Evolutionary conservation across 2,113 vertebrate species (phyloP), one percentile per base, ranked within the genome.

Genomic region (Polypterus senegalus): DNA sequence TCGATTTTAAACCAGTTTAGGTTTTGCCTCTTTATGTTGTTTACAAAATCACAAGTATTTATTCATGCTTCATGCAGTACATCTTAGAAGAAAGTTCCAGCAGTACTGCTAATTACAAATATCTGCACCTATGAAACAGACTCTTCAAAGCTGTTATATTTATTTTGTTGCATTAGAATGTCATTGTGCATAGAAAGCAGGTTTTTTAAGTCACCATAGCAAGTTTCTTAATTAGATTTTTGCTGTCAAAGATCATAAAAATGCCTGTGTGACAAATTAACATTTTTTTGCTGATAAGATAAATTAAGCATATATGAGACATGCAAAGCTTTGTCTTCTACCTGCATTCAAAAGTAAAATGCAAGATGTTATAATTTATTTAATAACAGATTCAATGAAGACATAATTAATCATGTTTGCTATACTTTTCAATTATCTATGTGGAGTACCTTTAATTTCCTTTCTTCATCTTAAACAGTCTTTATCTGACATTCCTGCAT

Each of bases 251-350:
- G 43, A 58, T 58, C 27, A 58, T 45, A 45, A 58, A 44, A 62
- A 9, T 47, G 43, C 44, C 43, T 52, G 10, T 49, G 27, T 45
- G 11, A 61, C 8, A 49, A 53, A 53, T 61, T 49, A 27, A 27
- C 27, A 54, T 54, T 44, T 46, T 43, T 54, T 10, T 46, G 51
- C 44, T 62, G 51, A 62, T 61, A 61, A 61, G 60, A 61, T 54
- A 53, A 61, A 61, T 61, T 61, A 9, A 52, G 9, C 47, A 9
- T 54, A 61, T 54, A 61, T 54, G 51, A 54, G 44, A 52, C 43
- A 47, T 54, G 27, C 45, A 46, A 62, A 46, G 44, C 44, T 43
- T 62, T 62, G 51, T 62, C 44, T 54, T 62, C 48, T 4, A 5
- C 5, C 27, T 61, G 49, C 27, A 61, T 6, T 48, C n/a, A 6